A percentile compares a stretch with the other conserved stretches of the same genome.
Evolutionary conservation across 2,797 vertebrate genomes (phyloP).

Genomic region (Gephyroberyx darwinii): DNA sequence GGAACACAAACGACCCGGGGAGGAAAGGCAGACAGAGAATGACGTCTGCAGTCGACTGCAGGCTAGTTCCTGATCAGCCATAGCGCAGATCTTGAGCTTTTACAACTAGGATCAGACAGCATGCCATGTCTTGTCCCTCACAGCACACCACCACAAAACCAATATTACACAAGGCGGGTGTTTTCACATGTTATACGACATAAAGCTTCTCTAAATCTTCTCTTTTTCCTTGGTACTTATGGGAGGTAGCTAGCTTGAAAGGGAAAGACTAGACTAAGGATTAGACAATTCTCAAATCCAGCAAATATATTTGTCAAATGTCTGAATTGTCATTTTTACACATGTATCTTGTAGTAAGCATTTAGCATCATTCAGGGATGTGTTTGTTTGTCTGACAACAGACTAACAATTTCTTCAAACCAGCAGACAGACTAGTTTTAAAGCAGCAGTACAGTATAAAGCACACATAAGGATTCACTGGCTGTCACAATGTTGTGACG

Average conservation of each 20-base stretch:
- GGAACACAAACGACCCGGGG: too few species aligned
- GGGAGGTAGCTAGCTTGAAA: neutral
- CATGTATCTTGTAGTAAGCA: too few species aligned
- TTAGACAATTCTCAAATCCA: neutral
- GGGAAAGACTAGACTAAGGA: neutral
- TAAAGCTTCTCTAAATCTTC: constrained; percentile 25
- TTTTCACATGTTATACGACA: constrained; percentile 29
- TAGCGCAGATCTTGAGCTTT: constrained; percentile 21
- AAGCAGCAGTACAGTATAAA: neutral
- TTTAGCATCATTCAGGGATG: too few species aligned
- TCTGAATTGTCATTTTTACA: too few species aligned
- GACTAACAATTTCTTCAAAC: neutral
- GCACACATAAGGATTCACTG: neutral
- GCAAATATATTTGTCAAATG: too few species aligned
- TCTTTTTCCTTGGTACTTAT: constrained; percentile 4
- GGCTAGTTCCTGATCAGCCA: neutral
- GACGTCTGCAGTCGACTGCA: neutral
- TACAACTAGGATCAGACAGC: constrained; percentile 16
- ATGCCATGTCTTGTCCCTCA: constrained; percentile 46
- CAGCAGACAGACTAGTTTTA: neutral
- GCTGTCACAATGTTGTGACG: neutral
- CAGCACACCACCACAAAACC: constrained; percentile 26
- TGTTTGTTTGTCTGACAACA: neutral
- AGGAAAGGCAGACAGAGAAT: neutral
- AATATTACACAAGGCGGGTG: constrained; percentile 27